phyloP scores from a whole-genome alignment of 2,113 vertebrate genomes.

The Chaetura pelagica region DNA sequence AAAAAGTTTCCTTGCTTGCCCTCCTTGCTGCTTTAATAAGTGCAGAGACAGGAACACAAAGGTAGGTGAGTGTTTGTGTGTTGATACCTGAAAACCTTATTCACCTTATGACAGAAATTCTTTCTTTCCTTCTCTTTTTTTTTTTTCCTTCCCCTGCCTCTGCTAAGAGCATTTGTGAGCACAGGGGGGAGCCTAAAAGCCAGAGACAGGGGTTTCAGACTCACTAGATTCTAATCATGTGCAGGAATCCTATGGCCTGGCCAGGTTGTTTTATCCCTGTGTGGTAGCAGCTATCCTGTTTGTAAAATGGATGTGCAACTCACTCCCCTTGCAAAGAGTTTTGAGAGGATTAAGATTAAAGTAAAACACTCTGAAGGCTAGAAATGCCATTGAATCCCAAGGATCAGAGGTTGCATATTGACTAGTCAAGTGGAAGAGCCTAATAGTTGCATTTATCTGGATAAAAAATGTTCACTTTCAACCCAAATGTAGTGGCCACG shows the following conservation, averaged over 20 bases:
- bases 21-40: constrained; percentile 50
- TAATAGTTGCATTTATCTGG: background rate
- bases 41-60: constrained; percentile 14
- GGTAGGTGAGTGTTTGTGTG: background rate
- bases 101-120: background rate
- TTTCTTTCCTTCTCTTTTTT: background rate
- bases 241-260: background rate
- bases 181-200: background rate
- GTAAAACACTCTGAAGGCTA: background rate
- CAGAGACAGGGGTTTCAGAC: background rate
- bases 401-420: background rate
- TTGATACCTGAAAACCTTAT: background rate
- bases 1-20: constrained; percentile 56
- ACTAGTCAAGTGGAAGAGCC: constrained; percentile 1
- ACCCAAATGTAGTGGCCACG: background rate
- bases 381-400: constrained; percentile 16
- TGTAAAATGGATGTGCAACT: background rate
- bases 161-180: background rate
- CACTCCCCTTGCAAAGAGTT: background rate
- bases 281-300: background rate
- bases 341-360: background rate
- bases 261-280: background rate
- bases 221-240: background rate
- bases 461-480: background rate
- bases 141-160: background rate